Evolutionary conservation across 2,888 invertebrate genomes (phyloP), one percentile per base, ranked within the genome.

Genomic region (Xylophagus ater): DNA sequence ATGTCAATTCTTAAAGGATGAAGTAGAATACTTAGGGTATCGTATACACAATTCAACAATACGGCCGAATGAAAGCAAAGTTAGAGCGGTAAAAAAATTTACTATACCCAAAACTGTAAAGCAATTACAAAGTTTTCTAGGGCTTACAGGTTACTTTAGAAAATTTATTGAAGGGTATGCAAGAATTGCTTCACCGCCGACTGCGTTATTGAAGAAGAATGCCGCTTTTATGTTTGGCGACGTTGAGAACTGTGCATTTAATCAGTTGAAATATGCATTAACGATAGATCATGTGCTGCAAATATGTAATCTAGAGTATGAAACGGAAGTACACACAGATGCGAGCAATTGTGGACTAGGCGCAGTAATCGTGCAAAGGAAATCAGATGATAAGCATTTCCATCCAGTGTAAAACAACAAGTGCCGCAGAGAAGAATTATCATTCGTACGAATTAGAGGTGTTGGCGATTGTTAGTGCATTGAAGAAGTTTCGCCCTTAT

Each of bases 121-220:
- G 20, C 41, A 51, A 18, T 31, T 54, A 1, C 42, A 49, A 14
- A 47, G 48, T 37, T 53, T 53, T 36, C 30, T 53, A n/a, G 53
- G 52, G 0, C 32, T 54, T 29, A 46, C 47, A 2, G 47, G 49
- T n/a, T 50, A 44, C 34, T 52, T 52, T 18, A 20, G 51, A 14
- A 47, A 43, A 26, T 51, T 51, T 37, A 44, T 51, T 3, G 20
- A 40, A 19, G 29, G 35, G 15, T 51, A 46, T 41, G 42, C 49
- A 1, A 30, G 29, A 3, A 28, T 49, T 9, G 47, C 45, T 8
- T 40, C 24, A 18, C 50, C 47, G 3, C 31, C 51, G 14, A 44
- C 45, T 8, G 39, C 40, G 5, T 26, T 53, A 4, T 19, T 44
- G 23, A 46, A 45, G 39, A 47, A 45, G 13, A 34, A 43, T 12